Percentiles rank a stretch among this genome's conserved stretches.
These are phyloP conservation scores for Microctonus aethiopoides DNA, from an alignment of 2,888 invertebrate genomes.

Conservation along the genomic window DNA sequence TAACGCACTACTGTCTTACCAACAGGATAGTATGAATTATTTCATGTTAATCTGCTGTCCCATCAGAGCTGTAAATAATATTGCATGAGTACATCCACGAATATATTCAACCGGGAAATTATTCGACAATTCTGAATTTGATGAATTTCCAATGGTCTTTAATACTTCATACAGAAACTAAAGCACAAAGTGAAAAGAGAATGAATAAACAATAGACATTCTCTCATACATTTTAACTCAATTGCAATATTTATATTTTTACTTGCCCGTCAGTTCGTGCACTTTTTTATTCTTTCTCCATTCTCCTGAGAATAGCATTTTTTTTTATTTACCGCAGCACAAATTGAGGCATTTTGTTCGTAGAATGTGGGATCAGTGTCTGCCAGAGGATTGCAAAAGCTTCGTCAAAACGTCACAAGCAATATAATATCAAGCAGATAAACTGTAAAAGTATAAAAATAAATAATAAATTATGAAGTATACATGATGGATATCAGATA, in stretches of 20 bases:
- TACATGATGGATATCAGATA: too few relatives aligned
- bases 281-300: background rate
- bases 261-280: background rate
- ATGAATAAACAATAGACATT: background rate
- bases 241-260: background rate
- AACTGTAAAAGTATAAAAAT: background rate
- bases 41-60: background rate
- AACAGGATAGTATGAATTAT: conserved; percentile 4
- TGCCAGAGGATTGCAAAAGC: background rate
- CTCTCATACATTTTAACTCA: background rate
- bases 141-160: background rate
- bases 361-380: conserved; percentile 11
- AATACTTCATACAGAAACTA: background rate
- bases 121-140: background rate
- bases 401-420: background rate
- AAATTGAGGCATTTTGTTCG: background rate
- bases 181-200: background rate
- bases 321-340: background rate
- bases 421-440: background rate
- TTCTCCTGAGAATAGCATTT: background rate
- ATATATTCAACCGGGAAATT: background rate
- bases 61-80: background rate
- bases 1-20: background rate
- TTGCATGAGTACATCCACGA: too few relatives aligned
- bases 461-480: too few relatives aligned